Conservation (phyloP, 2,888 invertebrate species). For the Lepeophtheirus nordmannii region DNA sequence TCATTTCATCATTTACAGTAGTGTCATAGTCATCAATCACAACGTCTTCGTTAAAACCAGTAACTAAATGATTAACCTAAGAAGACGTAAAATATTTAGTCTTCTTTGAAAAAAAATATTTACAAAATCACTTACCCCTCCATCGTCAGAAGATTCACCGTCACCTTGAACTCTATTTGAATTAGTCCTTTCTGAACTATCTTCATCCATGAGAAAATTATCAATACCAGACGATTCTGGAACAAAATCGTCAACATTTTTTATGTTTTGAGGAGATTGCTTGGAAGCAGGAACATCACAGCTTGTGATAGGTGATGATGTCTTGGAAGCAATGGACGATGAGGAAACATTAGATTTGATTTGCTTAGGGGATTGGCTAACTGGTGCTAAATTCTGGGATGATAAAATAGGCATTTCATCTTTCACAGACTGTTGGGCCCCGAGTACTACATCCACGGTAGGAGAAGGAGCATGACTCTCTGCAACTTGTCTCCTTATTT, state of each 20-base stretch:
- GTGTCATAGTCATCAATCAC: too few species aligned
- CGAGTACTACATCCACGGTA: background rate
- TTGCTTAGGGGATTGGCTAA: too few species aligned
- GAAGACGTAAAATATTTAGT: too few species aligned
- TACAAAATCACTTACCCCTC: too few species aligned
- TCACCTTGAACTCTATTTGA: too few species aligned
- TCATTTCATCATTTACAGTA: too few species aligned
- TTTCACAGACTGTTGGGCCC: background rate
- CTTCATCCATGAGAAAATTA: slow-evolving; percentile 12
- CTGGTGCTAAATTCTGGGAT: too few species aligned
- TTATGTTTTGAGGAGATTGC: background rate
- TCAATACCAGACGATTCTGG: slow-evolving; percentile 37
- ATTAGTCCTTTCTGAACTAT: background rate
- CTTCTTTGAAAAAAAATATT: too few species aligned
- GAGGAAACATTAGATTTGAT: background rate
- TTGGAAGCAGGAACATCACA: background rate
- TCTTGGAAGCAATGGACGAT: background rate
- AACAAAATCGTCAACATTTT: slow-evolving; percentile 37
- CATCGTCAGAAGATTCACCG: too few species aligned
- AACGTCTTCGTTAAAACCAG: too few species aligned
- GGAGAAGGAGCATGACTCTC: background rate
- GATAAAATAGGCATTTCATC: background rate
- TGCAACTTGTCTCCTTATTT: background rate
- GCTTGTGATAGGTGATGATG: background rate
- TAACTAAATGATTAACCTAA: too few species aligned